Conservation (phyloP, 92 coral and sea anemone species). For the Heliopora coerulea region DNA sequence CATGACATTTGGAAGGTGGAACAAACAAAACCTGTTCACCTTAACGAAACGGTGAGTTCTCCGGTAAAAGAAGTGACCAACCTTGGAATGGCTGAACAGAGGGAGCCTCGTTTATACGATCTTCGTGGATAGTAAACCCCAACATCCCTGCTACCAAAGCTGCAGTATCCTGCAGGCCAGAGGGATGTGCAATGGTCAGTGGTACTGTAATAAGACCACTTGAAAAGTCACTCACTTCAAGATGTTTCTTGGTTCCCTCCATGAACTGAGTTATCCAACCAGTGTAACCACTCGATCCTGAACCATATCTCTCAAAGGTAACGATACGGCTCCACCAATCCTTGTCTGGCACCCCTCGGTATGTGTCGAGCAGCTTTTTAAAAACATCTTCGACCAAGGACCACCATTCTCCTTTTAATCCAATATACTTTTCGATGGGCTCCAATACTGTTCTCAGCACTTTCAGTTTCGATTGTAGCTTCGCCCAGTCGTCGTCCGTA, state of each 20-base stretch:
- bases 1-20: no score
- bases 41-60: slow-evolving; percentile 49
- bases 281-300: slow-evolving; percentile 35
- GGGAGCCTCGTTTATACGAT: not conserved
- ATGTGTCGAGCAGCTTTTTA: slow-evolving; percentile 56
- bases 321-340: slow-evolving; percentile 47
- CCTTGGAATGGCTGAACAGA: slow-evolving; percentile 57
- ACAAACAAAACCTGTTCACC: no score
- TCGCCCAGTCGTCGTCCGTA: slow-evolving; percentile 54
- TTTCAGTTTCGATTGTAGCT: slow-evolving; percentile 42
- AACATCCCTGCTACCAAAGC: slow-evolving; percentile 63
- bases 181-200: slow-evolving; percentile 30
- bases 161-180: slow-evolving; percentile 42
- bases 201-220: slow-evolving; percentile 64
- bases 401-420: slow-evolving; percentile 59
- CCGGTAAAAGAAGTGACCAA: slow-evolving; percentile 50
- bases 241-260: slow-evolving; percentile 31
- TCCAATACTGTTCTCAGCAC: slow-evolving; percentile 46
- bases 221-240: slow-evolving; percentile 8
- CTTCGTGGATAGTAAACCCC: slow-evolving; percentile 42
- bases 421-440: slow-evolving; percentile 51
- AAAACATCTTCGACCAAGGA: slow-evolving; percentile 46
- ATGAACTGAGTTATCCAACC: slow-evolving; percentile 57
- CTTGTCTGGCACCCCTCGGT: slow-evolving; percentile 51
- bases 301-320: slow-evolving; percentile 2